A percentile compares a stretch with the other conserved stretches of the same genome.
Evolutionary conservation across 2,888 invertebrate species (phyloP).

Genomic region (Nysson spinosus): DNA sequence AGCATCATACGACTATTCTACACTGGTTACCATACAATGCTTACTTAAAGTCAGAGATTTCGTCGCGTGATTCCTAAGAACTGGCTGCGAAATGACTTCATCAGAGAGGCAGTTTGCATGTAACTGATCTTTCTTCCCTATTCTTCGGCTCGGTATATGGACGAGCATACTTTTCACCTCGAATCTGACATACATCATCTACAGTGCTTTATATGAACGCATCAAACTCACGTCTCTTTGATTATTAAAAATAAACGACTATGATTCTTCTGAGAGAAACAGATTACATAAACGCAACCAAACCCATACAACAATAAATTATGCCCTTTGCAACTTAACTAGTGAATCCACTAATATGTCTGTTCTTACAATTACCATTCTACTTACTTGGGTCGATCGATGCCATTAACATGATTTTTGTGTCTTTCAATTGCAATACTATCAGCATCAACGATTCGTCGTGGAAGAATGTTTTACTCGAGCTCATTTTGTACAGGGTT

Average conservation of each 20-base stretch:
- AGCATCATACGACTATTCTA: constrained; percentile 49
- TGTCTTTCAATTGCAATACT: constrained; percentile 31
- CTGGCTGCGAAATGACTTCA: constrained; percentile 55
- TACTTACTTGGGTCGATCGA: constrained; percentile 32
- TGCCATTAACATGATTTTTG: constrained; percentile 20
- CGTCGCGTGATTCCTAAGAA: constrained; percentile 51
- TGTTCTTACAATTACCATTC: constrained; percentile 1
- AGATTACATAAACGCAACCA: too few species aligned
- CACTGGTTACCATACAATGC: constrained; percentile 56
- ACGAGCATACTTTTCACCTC: constrained; percentile 11
- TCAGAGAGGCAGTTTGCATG: constrained; percentile 45
- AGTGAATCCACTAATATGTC: too few species aligned
- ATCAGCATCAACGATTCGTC: constrained; percentile 33
- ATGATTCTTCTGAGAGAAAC: too few species aligned
- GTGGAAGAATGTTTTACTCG: constrained; percentile 41
- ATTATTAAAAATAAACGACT: too few species aligned
- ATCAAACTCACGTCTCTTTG: too few species aligned
- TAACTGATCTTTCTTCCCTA: constrained; percentile 21
- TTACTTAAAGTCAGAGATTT: constrained; percentile 55
- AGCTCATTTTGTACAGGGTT: constrained; percentile 27
- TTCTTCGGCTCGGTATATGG: constrained; percentile 1
- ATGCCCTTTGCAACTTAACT: too few species aligned
- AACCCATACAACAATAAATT: too few species aligned
- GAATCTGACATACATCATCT: neutral
- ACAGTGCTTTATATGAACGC: neutral